Conservation (phyloP, 1,140 invertebrate genomes). For the Macrocentrus cingulum region DNA sequence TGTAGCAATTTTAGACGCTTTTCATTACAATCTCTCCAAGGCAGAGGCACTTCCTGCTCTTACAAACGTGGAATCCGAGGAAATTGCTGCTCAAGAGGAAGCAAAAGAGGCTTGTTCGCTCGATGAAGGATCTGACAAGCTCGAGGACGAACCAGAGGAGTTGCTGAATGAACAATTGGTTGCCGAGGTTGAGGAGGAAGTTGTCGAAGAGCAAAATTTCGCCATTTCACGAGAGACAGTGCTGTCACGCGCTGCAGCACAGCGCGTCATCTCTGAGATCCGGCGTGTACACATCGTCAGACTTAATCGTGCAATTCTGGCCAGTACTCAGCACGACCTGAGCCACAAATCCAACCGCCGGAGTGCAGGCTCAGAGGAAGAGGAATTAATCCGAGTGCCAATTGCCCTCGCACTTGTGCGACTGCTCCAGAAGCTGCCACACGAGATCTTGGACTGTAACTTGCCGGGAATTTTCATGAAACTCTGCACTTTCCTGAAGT, state of each 20-base stretch:
- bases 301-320: conserved; percentile 69
- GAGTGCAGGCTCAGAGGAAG: conserved; percentile 68
- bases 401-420: conserved; percentile 92
- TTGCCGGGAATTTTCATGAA: conserved; percentile 86
- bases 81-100: conserved; percentile 34
- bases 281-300: conserved; percentile 65
- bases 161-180: no score
- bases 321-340: conserved; percentile 72
- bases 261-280: conserved; percentile 66
- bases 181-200: conserved; percentile 3
- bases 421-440: conserved; percentile 84
- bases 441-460: conserved; percentile 71
- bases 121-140: no score
- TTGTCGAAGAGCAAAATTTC: conserved; percentile 25
- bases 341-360: conserved; percentile 82
- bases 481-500: conserved; percentile 85
- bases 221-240: conserved; percentile 45
- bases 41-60: conserved; percentile 40
- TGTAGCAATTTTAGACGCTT: conserved; percentile 83
- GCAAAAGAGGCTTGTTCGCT: no score
- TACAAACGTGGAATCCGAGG: conserved; percentile 39
- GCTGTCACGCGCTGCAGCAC: conserved; percentile 72
- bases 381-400: conserved; percentile 87
- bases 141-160: not conserved
- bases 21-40: conserved; percentile 87